Base-by-base conservation (phyloP, 2,797 vertebrate genomes). In the Neostethus bicornis region DNA sequence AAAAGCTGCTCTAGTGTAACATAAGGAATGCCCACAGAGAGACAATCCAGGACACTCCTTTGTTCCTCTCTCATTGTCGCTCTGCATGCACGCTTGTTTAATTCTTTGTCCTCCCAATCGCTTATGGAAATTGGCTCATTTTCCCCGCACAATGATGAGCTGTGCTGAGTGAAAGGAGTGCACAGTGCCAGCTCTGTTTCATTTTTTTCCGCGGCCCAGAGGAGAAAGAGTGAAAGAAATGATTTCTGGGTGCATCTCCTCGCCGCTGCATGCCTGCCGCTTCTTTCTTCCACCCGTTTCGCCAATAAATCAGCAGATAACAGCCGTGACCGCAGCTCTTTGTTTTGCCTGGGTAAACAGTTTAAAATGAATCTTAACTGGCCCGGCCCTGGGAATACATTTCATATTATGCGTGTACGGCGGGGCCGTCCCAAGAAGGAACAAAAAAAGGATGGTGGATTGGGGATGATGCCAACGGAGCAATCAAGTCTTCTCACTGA, bases 361-460 rank as follows among this genome's bases (percentile, higher is more conserved):
- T 94, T 93, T 93, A 90, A 95, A 94, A 96, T 95, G 93, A 95
- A 94, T 94, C 49, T 94, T 92, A 92, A 93, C 93, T 76, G 90
- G 87, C 90, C 91, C 3, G 89, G 92, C 89, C 85, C 87, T 86
- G 91, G 92, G 92, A 95, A 94, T 93, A 92, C 90, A 90, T 93
- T 93, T 94, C 91, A 91, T 91, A 94, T 94, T 92, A 93, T 92
- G 77, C 91, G 84, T 93, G 92, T 93, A 92, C 91, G 89, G 89
- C 89, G 89, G 91, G 84, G 85, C 84, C 86, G 31, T 38, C 67
- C 42, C 9, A 28, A 32, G 32, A 26, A 32, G 35, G 28, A 10
- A 28, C 26, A 28, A 28, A 55, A 52, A 59, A 92, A 91, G 32
- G 59, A 70, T 24, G 20, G 66, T 1, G 89, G 92, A 93, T 93